These are phyloP conservation scores for Trididemnum clinides DNA, from an alignment of 23 tunicate species.

Conservation along the genomic window DNA sequence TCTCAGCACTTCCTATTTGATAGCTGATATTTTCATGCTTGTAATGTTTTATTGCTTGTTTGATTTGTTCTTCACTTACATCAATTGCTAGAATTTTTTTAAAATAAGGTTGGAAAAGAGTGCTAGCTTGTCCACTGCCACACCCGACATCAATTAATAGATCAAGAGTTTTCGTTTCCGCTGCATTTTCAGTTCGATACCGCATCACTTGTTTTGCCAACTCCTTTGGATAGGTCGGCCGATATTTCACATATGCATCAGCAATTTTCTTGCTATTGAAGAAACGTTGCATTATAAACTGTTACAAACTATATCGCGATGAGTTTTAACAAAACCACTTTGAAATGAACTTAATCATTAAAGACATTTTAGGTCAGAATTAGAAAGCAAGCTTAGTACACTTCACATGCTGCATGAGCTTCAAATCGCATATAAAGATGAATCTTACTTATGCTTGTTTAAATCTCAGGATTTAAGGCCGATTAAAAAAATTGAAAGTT, in stretches of 20 bases:
- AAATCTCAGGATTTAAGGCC: no score
- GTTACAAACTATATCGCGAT: background rate
- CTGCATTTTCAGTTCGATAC: background rate
- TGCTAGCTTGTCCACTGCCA: constrained; percentile 64
- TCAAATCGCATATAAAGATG: no score
- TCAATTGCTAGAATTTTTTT: constrained; percentile 42
- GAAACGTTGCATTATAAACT: background rate
- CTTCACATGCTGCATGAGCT: no score
- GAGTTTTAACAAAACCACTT: no score
- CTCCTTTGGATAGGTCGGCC: background rate
- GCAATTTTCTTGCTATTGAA: background rate
- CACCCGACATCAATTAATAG: background rate
- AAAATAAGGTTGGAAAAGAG: constrained; percentile 42
- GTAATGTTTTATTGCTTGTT: background rate
- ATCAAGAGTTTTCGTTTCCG: background rate
- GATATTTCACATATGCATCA: background rate
- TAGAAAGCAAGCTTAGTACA: no score
- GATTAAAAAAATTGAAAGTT: no score
- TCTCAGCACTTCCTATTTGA: constrained; percentile 20
- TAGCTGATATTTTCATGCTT: constrained; percentile 22
- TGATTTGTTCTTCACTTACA: constrained; percentile 43
- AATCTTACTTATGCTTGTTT: no score
- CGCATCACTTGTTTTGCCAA: background rate
- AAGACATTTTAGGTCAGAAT: no score
- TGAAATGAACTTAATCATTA: no score